Conservation (phyloP, 2,113 vertebrate species). For the Aptenodytes patagonicus region DNA sequence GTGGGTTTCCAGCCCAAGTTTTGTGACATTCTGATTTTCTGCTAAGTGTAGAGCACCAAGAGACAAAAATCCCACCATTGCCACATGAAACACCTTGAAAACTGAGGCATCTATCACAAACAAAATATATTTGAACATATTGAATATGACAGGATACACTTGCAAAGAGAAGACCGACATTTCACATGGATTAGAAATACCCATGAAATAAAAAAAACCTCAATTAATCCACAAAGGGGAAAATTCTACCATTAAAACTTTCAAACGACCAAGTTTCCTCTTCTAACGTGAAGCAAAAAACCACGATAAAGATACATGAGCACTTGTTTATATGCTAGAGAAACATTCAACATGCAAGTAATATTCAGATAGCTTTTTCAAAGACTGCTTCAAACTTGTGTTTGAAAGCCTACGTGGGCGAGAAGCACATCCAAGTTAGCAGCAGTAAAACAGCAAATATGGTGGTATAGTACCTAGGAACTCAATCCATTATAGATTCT, state of each 20-base stretch:
- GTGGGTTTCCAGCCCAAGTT: neutral
- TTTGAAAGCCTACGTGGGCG: too few relatives aligned
- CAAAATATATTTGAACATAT: neutral
- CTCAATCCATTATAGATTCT: neutral
- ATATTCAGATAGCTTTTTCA: neutral
- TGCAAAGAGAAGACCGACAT: neutral
- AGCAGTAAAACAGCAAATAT: too few relatives aligned
- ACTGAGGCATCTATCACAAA: neutral
- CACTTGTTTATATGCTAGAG: neutral
- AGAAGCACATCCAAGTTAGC: neutral
- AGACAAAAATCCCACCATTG: neutral
- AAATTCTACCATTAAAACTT: neutral
- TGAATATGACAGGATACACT: neutral
- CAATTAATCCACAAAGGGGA: neutral
- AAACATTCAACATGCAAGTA: neutral
- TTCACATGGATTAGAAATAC: neutral
- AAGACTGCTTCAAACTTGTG: neutral
- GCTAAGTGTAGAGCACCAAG: accelerated
- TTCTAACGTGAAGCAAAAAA: neutral
- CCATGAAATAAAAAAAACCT: neutral
- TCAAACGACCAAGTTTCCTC: neutral
- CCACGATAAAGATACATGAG: accelerated
- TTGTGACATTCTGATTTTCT: neutral
- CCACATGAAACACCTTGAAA: neutral
- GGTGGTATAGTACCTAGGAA: accelerated